A percentile compares a stretch with the other conserved stretches of the same genome.
Conservation (phyloP, 2,113 vertebrate genomes). For the Myotis brandtii region DNA sequence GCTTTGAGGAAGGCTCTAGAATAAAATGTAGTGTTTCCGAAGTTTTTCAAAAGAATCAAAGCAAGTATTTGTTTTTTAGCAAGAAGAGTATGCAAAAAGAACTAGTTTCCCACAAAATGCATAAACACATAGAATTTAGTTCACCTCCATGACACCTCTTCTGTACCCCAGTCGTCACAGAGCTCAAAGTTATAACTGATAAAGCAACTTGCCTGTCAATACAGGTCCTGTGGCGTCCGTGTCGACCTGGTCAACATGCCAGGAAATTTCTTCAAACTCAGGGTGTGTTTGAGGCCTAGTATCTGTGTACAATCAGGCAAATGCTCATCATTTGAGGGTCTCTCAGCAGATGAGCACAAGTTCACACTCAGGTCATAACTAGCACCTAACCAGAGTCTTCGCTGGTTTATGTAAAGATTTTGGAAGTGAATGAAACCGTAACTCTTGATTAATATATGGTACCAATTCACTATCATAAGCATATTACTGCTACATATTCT, state of each 20-base stretch:
- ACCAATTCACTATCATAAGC: background rate
- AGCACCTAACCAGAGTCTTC: background rate
- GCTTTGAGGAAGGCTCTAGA: conserved; percentile 24
- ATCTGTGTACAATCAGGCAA: background rate
- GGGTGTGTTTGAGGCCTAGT: background rate
- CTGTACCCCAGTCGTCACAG: background rate
- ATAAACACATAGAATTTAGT: rapidly evolving
- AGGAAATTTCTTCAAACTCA: background rate
- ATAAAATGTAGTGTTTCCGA: background rate
- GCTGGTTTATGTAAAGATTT: background rate
- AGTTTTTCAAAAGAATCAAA: background rate
- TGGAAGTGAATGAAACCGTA: background rate
- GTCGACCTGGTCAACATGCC: background rate
- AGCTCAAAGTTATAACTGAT: background rate
- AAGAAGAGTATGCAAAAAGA: background rate
- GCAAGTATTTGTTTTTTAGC: background rate
- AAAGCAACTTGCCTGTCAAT: background rate
- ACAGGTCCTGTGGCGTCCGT: background rate
- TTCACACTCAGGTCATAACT: background rate
- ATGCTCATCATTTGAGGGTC: background rate
- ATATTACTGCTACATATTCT: background rate
- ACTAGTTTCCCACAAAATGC: background rate
- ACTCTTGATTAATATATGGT: background rate
- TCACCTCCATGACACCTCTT: background rate
- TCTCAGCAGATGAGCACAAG: background rate